Percentiles rank a stretch among this genome's conserved stretches.
Conservation (phyloP, 2,113 vertebrate genomes). For the Crocuta crocuta region DNA sequence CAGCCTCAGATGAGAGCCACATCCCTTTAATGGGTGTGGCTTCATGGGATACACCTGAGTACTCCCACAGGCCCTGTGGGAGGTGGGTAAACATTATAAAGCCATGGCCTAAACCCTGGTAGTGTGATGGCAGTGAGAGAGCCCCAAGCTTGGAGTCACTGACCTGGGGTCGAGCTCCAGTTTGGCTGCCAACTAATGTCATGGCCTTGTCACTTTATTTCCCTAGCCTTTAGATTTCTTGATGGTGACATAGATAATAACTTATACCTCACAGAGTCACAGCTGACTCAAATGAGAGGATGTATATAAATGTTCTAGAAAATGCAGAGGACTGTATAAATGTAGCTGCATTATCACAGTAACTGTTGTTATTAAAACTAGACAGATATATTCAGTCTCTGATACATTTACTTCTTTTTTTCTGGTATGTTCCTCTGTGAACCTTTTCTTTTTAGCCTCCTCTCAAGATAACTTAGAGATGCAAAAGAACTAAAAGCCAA, state of each 20-base stretch:
- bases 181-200: background rate
- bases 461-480: slow-evolving; percentile 70
- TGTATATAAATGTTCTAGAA: background rate
- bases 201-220: background rate
- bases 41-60: rapidly evolving
- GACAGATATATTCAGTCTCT: background rate
- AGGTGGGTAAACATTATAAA: background rate
- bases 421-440: slow-evolving; percentile 43
- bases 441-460: slow-evolving; percentile 52
- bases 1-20: background rate
- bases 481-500: slow-evolving; percentile 64
- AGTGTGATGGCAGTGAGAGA: background rate
- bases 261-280: background rate
- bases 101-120: rapidly evolving
- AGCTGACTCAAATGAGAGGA: background rate
- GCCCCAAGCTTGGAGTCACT: rapidly evolving
- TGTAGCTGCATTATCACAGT: background rate
- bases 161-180: background rate
- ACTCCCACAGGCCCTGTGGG: rapidly evolving
- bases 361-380: background rate
- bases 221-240: background rate
- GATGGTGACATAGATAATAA: background rate
- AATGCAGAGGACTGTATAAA: background rate
- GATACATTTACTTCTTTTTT: slow-evolving; percentile 30
- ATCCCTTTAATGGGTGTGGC: background rate